phyloP scores from a whole-genome alignment of 2,797 vertebrate genomes.

The Tachyglossus aculeatus region DNA sequence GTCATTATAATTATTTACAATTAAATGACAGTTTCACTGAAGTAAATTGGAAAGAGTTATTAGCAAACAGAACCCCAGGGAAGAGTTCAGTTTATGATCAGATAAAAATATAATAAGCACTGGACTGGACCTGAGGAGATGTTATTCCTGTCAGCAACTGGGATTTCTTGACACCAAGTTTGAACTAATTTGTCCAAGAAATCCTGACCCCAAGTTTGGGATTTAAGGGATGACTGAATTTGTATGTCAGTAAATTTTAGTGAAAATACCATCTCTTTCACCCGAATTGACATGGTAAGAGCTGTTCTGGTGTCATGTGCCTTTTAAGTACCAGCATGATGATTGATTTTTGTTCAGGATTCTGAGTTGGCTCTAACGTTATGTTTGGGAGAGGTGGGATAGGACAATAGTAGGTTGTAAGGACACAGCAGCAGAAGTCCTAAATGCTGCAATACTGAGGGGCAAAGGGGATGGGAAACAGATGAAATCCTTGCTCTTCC shows the following conservation, averaged over 20 bases:
- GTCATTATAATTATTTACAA: neutral
- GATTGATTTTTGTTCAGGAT: too few species aligned
- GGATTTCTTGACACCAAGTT: neutral
- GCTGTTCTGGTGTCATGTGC: too few species aligned
- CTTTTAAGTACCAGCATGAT: too few species aligned
- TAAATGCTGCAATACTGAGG: too few species aligned
- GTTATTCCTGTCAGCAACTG: neutral
- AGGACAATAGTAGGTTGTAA: too few species aligned
- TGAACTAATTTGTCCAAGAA: neutral
- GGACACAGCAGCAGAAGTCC: too few species aligned
- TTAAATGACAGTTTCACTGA: neutral
- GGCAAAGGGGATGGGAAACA: too few species aligned
- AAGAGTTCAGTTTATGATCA: neutral
- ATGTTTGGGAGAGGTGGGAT: too few species aligned
- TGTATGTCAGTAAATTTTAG: neutral
- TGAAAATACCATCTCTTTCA: neutral
- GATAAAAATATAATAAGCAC: neutral
- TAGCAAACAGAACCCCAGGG: neutral
- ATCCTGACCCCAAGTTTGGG: neutral
- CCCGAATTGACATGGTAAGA: neutral
- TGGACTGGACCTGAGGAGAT: neutral
- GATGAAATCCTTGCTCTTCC: too few species aligned
- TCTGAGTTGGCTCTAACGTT: too few species aligned
- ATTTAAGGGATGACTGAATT: neutral
- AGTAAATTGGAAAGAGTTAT: neutral